Conservation (phyloP, 2,113 vertebrate genomes). For the Carlito syrichta region DNA sequence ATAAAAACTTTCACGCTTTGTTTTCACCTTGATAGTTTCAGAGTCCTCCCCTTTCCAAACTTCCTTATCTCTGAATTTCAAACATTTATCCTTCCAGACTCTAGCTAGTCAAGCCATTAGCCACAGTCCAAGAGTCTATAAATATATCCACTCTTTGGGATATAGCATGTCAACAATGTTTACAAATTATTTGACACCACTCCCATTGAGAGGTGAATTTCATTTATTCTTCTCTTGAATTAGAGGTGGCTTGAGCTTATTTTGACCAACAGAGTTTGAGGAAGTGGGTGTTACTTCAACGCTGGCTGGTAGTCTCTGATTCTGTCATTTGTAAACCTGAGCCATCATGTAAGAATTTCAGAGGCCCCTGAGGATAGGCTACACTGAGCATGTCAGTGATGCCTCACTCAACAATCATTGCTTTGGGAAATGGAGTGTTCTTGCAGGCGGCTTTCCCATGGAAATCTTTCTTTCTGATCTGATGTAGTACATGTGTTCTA, state of each 20-base stretch:
- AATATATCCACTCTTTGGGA: background rate
- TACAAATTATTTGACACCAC: background rate
- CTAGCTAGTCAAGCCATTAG: background rate
- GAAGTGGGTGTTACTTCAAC: background rate
- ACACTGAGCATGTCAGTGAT: background rate
- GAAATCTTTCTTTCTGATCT: background rate
- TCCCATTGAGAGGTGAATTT: background rate
- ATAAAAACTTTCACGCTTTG: background rate
- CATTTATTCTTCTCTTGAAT: background rate
- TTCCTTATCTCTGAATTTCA: background rate
- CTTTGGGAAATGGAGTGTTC: background rate
- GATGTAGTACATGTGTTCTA: background rate
- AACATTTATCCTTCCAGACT: background rate
- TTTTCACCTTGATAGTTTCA: background rate
- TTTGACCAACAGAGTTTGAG: background rate
- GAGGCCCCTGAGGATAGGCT: background rate
- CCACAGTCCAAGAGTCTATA: background rate
- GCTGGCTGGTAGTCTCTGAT: background rate
- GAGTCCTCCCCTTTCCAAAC: background rate
- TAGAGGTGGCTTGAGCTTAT: background rate
- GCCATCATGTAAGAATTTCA: background rate
- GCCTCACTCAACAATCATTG: background rate
- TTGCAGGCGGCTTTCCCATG: background rate
- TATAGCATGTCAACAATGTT: background rate
- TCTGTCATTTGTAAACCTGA: background rate